phyloP scores from a whole-genome alignment of 53 echinoderm and acorn worm genomes.

The Apostichopus leukothele region DNA sequence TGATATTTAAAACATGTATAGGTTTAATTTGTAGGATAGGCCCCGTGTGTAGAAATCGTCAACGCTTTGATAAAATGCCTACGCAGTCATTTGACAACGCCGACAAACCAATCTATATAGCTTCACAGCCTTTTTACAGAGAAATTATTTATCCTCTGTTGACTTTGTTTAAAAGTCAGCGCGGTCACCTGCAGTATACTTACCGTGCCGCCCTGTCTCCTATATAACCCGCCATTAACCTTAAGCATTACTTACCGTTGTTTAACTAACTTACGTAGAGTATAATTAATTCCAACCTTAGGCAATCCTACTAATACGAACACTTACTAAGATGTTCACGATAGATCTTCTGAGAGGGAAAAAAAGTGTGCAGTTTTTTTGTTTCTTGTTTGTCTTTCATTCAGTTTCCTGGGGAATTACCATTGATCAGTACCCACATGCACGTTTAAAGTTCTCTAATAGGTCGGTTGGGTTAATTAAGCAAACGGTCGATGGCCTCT shows the following conservation, averaged over 20 bases:
- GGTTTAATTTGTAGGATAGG: too few relatives aligned
- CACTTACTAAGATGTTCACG: neutral
- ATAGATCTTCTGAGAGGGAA: neutral
- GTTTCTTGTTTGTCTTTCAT: too few relatives aligned
- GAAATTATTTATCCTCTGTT: neutral
- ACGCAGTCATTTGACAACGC: too few relatives aligned
- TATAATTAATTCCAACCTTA: neutral
- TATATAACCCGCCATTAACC: neutral
- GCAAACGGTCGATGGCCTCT: neutral
- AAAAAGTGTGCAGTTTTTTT: neutral
- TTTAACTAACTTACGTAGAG: neutral
- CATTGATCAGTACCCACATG: too few relatives aligned
- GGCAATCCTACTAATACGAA: neutral
- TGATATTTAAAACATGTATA: too few relatives aligned
- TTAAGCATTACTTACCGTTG: neutral
- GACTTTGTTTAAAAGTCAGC: neutral
- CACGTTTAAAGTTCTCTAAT: neutral
- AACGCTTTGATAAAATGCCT: too few relatives aligned
- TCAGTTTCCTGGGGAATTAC: too few relatives aligned
- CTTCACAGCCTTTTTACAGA: neutral
- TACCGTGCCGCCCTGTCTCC: neutral
- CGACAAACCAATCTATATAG: too few relatives aligned
- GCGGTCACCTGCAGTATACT: neutral
- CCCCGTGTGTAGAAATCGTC: too few relatives aligned
- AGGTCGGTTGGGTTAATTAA: neutral